Base-by-base conservation (phyloP, 2,888 invertebrate genomes). In the Sepioteuthis lessoniana region DNA sequence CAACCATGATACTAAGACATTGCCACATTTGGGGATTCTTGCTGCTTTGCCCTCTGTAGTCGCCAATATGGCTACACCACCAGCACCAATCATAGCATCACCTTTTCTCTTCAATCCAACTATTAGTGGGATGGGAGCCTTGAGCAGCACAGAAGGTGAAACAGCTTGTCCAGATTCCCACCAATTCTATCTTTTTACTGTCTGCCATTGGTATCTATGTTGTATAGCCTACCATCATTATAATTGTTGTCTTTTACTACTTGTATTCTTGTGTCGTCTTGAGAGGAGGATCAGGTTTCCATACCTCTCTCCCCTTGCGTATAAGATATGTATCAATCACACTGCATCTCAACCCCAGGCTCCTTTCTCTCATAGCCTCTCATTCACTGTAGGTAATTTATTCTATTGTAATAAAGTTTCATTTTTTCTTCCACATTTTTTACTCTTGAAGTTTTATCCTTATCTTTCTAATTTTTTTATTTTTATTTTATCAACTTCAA, bases 1-100 rank as follows among this genome's bases (percentile, higher is more conserved):
- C 76, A 76, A 76, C n/a, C 76, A 76, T 76, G 76, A 76, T 76
- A 76, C 76, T 76, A 76, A 76, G 76, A 76, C 76, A 76, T 76
- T 76, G 76, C 76, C 76, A 76, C 76, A 76, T 8, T n/a, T 76
- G n/a, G 76, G 76, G 76, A 76, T 76, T 76, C n/a, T n/a, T 76
- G 76, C 76, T 76, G 76, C 76, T 76, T 76, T 76, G 76, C n/a
- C 76, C 76, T 76, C 76, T 76, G 76, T 76, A 76, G 76, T 76
- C n/a, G 13, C n/a, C n/a, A 76, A 76, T n/a, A 35, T 76, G 76
- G n/a, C 76, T 76, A n/a, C 76, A 76, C n/a, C 76, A 76, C n/a
- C 76, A 76, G 76, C 76, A 76, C 76, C 76, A 76, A 76, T 76
- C n/a, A n/a, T n/a, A 76, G 76, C 76, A 76, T 76, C 76, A 76